Evolutionary conservation across 1,140 invertebrate genomes (phyloP), one percentile per base, ranked within the genome.

Genomic region (Telenomus remus): DNA sequence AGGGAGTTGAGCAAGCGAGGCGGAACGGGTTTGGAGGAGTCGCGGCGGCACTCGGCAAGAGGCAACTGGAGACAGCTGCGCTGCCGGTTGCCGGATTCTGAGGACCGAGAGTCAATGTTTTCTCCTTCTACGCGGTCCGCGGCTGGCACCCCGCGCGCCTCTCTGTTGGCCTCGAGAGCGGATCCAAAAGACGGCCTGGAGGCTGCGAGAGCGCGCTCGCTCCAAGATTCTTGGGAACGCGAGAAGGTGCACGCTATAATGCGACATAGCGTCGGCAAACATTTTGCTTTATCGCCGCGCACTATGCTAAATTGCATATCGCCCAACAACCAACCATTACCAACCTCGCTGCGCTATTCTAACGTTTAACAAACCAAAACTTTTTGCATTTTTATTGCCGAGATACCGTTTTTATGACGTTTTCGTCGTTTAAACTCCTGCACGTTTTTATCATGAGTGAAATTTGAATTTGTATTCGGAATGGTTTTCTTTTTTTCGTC

Each of bases 41-140:
- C 19, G 19, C 19, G 19, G 19, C 19, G 19, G 19, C 19, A 27
- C 19, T 27, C 19, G 19, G 19, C 19, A 39, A 39, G 9, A 9
- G n/a, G n/a, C 37, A n/a, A 39, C 37, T n/a, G 37, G 37, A n/a
- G 37, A 39, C 37, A 39, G n/a, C 37, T 39, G 37, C 37, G n/a
- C 37, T 39, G 37, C 37, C 37, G 37, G 37, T 39, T n/a, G 37
- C 37, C 37, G 37, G 37, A 39, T 39, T 39, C 37, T 39, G 37
- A 39, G 37, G 37, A 39, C 37, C 37, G 37, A 39, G 37, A 39
- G 9, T 39, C 8, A 39, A 9, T 9, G 9, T 39, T 39, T 39
- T 39, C 37, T 39, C 37, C 37, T 39, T 39, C 37, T 39, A 39
- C 37, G 9, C n/a, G 37, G 9, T 39, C 37, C n/a, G 37, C 37